Percentiles rank a stretch among this genome's conserved stretches.
Evolutionary conservation across 2,113 vertebrate species (phyloP).

Genomic region (Damaliscus lunatus): DNA sequence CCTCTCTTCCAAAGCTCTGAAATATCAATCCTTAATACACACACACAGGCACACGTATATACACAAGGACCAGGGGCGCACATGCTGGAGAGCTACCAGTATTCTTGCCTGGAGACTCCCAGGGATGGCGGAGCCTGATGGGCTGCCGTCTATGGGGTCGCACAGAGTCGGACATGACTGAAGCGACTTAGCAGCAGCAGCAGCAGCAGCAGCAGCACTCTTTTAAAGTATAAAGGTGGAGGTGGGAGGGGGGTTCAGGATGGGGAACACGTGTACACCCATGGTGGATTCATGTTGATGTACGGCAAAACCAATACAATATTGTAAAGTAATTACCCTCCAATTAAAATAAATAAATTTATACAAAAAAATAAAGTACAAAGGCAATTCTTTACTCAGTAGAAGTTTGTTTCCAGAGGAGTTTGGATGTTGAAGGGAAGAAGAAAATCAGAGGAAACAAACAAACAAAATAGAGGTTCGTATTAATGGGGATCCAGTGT

Average conservation of each 20-base stretch:
- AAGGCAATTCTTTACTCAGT: background rate
- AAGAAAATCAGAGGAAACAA: background rate
- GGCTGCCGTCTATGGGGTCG: no score
- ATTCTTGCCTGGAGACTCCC: no score
- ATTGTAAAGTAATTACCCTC: no score
- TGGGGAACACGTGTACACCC: no score
- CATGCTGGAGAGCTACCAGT: background rate
- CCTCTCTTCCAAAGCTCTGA: background rate
- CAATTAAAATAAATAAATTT: no score
- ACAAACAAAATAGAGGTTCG: background rate
- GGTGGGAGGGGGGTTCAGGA: no score
- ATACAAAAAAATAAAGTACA: background rate
- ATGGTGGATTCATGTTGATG: no score
- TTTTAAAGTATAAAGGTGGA: background rate
- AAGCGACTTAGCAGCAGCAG: no score
- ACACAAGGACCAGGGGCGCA: background rate
- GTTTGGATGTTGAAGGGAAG: background rate
- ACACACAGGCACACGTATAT: background rate
- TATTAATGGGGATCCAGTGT: background rate
- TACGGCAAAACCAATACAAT: no score
- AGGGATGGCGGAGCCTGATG: rapidly evolving
- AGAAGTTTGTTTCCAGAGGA: background rate
- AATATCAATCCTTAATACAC: background rate
- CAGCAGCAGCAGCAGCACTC: background rate
- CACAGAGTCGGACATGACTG: no score